Evolutionary conservation across 2,113 vertebrate species (phyloP).

Genomic region (Peromyscus leucopus): DNA sequence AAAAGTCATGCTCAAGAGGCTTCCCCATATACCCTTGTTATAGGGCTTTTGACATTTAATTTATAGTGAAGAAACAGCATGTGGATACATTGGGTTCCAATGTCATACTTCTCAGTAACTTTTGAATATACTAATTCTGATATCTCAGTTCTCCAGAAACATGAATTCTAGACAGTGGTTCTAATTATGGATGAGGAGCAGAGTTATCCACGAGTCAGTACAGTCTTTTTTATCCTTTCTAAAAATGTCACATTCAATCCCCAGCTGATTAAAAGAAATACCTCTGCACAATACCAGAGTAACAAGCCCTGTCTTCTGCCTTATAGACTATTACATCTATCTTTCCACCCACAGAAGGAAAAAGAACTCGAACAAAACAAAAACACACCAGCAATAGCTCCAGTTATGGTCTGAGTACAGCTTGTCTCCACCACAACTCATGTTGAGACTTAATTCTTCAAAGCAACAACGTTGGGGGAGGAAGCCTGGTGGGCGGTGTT

Average conservation of each 20-base stretch:
- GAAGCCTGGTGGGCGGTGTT: no score
- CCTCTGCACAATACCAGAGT: constrained; percentile 42
- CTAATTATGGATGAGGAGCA: constrained; percentile 46
- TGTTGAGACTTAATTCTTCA: not conserved
- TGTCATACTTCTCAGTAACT: not conserved
- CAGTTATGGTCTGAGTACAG: not conserved
- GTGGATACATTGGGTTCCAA: not conserved
- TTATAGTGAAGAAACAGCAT: not conserved
- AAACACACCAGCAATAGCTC: not conserved
- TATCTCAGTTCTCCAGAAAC: not conserved
- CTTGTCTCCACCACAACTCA: not conserved
- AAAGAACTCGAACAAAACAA: constrained; percentile 59
- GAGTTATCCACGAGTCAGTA: not conserved
- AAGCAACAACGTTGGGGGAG: not conserved
- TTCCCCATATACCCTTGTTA: not conserved
- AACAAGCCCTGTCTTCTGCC: not conserved
- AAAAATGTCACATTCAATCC: constrained; percentile 42
- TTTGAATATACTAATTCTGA: constrained; percentile 41
- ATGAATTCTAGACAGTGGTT: constrained; percentile 25
- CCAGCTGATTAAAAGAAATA: constrained; percentile 44
- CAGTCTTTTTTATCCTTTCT: constrained; percentile 47
- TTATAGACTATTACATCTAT: constrained; percentile 48
- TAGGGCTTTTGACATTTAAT: constrained; percentile 28
- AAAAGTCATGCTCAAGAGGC: not conserved
- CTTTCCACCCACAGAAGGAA: constrained; percentile 39